Base-by-base conservation (phyloP, 2,888 invertebrate genomes). In the Lymantria dispar region DNA sequence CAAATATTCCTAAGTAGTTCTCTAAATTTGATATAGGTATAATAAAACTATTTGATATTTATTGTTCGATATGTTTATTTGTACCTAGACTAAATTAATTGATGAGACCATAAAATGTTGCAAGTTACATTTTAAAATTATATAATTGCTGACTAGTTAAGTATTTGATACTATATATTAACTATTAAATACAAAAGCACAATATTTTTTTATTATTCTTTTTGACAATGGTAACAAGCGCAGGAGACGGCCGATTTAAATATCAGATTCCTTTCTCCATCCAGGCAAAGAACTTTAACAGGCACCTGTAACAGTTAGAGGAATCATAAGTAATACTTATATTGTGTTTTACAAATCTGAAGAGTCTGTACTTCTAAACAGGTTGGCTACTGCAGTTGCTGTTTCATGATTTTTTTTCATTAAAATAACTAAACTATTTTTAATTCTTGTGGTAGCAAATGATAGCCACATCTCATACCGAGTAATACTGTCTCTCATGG, bases 171-270 rank as follows among this genome's bases (percentile, higher is more conserved):
- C 12, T 22, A 39, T 13, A 10, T 39, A 14, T 30, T 31, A 29
- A 42, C 11, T 40, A 41, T 33, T 38, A 8, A 11, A 38, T n/a
- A 38, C 38, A 38, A 38, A 38, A n/a, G 38, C 11, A 38, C n/a
- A n/a, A 10, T 38, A n/a, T 30, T 10, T 38, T 8, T 31, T 29
- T 10, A 49, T 77, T 74, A 89, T 70, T 95, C 94, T 77, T 96
- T 97, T 85, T 96, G 96, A 84, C 97, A 97, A 77, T 96, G 96
- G 74, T 95, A 97, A 81, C 97, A 97, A 36, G 95, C 93, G 83
- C 97, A 97, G 38, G 94, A 93, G 50, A 94, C 92, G 3, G 97
- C 97, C 11, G 97, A 97, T 82, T 96, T 96, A 78, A 97, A 97
- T 49, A 94, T 94, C 52, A 97, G 90, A 68, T 95, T 95, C 68